phyloP scores from a whole-genome alignment of 2,797 vertebrate genomes.

The Morelia viridis region DNA sequence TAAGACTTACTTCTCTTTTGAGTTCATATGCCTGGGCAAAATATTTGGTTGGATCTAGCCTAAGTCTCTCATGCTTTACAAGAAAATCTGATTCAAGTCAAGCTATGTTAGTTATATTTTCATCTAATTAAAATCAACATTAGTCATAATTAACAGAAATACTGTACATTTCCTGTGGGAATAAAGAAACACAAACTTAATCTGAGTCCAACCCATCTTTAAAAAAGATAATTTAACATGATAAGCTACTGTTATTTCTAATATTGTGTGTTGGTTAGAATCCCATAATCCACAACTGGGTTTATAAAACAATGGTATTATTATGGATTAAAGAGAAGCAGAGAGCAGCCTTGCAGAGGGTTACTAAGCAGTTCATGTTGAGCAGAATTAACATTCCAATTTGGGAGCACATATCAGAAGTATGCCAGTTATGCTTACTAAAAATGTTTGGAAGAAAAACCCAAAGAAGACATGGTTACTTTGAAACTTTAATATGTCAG shows the following conservation, averaged over 20 bases:
- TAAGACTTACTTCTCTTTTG: background rate
- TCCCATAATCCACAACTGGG: background rate
- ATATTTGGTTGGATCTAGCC: background rate
- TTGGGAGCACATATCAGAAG: background rate
- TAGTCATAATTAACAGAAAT: background rate
- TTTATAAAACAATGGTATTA: background rate
- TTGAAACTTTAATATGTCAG: background rate
- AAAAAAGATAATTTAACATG: background rate
- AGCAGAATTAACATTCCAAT: slow-evolving; percentile 5
- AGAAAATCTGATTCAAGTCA: background rate
- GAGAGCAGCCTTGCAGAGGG: background rate
- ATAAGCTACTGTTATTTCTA: background rate
- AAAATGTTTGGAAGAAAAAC: background rate
- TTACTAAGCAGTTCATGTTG: background rate
- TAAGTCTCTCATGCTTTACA: background rate
- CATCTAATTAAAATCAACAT: background rate
- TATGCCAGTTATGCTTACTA: slow-evolving; percentile 4
- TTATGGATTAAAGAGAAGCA: background rate
- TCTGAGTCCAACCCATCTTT: background rate
- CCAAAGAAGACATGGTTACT: background rate
- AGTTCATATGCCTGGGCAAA: background rate
- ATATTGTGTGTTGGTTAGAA: background rate
- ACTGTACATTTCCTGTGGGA: background rate
- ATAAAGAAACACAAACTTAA: background rate
- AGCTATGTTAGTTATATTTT: background rate